Evolutionary conservation across 1,140 invertebrate species (phyloP).

Genomic region (Drosophila parvula): DNA sequence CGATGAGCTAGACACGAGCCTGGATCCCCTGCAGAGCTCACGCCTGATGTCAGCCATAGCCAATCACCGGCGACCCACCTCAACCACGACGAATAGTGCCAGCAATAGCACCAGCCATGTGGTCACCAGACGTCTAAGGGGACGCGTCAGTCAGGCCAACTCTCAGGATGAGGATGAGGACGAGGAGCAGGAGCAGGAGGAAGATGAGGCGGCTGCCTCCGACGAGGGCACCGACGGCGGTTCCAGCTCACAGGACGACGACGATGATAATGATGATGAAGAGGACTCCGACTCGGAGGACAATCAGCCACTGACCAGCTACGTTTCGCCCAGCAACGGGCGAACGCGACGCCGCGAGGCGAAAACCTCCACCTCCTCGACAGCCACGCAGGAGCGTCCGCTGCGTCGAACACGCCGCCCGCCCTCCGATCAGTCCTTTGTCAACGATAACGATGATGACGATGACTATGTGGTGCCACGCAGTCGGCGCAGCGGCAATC

Average conservation of each 20-base stretch:
- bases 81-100: slow-evolving; percentile 69
- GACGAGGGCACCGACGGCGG: slow-evolving; percentile 78
- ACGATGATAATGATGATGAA: slow-evolving; percentile 51
- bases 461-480: slow-evolving; percentile 69
- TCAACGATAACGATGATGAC: slow-evolving; percentile 68
- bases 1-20: slow-evolving; percentile 74
- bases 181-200: slow-evolving; percentile 47
- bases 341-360: slow-evolving; percentile 47
- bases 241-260: slow-evolving; percentile 52
- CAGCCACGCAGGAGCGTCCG: slow-evolving; percentile 39
- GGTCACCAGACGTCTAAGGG: slow-evolving; percentile 63
- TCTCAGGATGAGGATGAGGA: slow-evolving; percentile 65
- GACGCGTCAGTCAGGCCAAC: slow-evolving; percentile 67
- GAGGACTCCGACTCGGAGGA: slow-evolving; percentile 85
- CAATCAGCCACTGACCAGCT: slow-evolving; percentile 85
- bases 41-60: slow-evolving; percentile 47
- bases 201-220: slow-evolving; percentile 65
- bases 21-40: slow-evolving; percentile 72
- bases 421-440: slow-evolving; percentile 61
- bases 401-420: slow-evolving; percentile 45
- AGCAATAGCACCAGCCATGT: slow-evolving; percentile 35
- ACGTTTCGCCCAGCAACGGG: slow-evolving; percentile 68
- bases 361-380: slow-evolving; percentile 53
- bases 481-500: slow-evolving; percentile 27
- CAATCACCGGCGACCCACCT: slow-evolving; percentile 70